A percentile compares a stretch with the other conserved stretches of the same genome.
Evolutionary conservation across 2,888 invertebrate species (phyloP).

Genomic region (Byasa hedistus): DNA sequence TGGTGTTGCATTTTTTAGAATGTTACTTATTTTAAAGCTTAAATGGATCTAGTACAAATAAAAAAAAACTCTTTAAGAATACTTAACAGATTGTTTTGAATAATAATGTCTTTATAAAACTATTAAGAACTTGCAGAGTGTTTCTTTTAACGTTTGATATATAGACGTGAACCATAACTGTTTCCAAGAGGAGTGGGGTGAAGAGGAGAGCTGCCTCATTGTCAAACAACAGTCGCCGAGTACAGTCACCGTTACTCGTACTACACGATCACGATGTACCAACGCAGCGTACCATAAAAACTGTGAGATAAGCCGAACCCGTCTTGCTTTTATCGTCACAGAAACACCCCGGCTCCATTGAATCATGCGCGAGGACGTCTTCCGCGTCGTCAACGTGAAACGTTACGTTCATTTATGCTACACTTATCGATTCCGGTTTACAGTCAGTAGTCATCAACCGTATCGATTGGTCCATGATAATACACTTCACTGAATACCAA

Average conservation of each 20-base stretch:
- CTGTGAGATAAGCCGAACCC: constrained; percentile 58
- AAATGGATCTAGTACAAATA: no score
- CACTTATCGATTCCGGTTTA: constrained; percentile 21
- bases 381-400: constrained; percentile 18
- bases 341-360: constrained; percentile 37
- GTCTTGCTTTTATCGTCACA: constrained; percentile 64
- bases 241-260: constrained; percentile 35
- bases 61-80: no score
- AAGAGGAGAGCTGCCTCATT: constrained; percentile 27
- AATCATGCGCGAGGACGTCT: constrained; percentile 27
- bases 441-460: not conserved
- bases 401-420: constrained; percentile 16
- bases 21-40: no score
- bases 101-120: no score
- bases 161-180: not conserved
- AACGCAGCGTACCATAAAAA: constrained; percentile 67
- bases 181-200: not conserved
- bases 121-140: no score
- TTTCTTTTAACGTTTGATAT: constrained; percentile 1
- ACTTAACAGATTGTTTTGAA: no score
- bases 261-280: constrained; percentile 44
- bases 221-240: constrained; percentile 25
- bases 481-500: not conserved
- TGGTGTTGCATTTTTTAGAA: no score
- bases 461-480: not conserved